A percentile compares a stretch with the other conserved stretches of the same genome.
Conservation (phyloP, 2,888 invertebrate species). For the Loripinus fragilis region DNA sequence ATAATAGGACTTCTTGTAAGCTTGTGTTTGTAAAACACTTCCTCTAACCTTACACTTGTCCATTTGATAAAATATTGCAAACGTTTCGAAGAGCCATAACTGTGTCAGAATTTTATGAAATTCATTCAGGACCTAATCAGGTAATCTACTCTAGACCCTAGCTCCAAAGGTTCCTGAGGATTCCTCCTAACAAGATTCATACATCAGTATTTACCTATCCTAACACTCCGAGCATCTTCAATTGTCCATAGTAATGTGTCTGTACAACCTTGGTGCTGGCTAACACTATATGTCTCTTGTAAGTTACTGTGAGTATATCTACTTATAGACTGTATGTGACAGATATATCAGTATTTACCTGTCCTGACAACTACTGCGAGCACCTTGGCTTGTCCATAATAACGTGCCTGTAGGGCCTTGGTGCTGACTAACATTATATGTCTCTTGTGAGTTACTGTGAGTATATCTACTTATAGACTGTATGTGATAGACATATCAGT, state of each 20-base stretch:
- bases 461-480: constrained; percentile 86
- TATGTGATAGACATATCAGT: not conserved
- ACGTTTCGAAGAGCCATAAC: no score
- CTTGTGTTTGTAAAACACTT: no score
- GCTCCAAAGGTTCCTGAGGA: no score
- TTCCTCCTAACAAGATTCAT: no score
- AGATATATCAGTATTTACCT: constrained; percentile 82
- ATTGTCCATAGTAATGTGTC: constrained; percentile 93
- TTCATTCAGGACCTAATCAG: no score
- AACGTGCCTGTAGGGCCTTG: constrained; percentile 94
- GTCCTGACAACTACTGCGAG: constrained; percentile 92
- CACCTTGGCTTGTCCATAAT: constrained; percentile 91
- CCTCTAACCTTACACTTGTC: no score
- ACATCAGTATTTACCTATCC: constrained; percentile 88
- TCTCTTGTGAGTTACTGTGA: constrained; percentile 92
- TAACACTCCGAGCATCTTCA: constrained; percentile 90
- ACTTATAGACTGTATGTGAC: no score
- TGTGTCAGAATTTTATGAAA: no score
- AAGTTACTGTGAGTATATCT: constrained; percentile 91
- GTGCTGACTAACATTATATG: constrained; percentile 97
- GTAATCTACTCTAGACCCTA: no score
- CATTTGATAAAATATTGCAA: no score
- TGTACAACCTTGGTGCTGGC: constrained; percentile 96
- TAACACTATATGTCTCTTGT: constrained; percentile 94
- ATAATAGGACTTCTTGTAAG: no score